Base-by-base conservation (phyloP, 1,140 invertebrate species). In the Formica selysi region DNA sequence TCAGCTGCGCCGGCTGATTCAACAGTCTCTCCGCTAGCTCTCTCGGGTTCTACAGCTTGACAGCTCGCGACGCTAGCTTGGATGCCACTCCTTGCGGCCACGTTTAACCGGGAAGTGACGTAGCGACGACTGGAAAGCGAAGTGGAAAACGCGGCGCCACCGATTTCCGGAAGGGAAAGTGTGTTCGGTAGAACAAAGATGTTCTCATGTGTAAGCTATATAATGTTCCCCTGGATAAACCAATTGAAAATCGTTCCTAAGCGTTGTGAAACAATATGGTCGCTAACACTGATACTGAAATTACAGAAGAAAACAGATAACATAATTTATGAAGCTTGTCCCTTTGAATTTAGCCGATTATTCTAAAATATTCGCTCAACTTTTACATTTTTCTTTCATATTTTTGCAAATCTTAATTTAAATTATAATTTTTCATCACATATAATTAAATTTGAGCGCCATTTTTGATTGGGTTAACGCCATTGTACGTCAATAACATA, bases 71-170 rank as follows among this genome's bases (percentile, higher is more conserved):
- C 88, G 68, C 79, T 83, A 68, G 79, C 79, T 74, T 36, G 7
- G n/a, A 73, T 83, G 91, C 93, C 93, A 93, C 93, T 93, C 93
- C 93, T 93, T 91, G 88, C 87, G 89, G 93, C 93, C 93, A 94
- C 93, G 93, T 94, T 94, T 94, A 92, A 94, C 93, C 91, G 91
- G 93, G 93, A 94, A 93, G 89, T 94, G 93, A 94, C 93, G 93
- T 94, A 91, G 93, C 16, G 68, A 64, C 29, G 62, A n/a, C 89
- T 89, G 79, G 86, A 84, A 67, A 84, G 51, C 64, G n/a, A 5
- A 57, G 64, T 48, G 2, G 26, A 61, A n/a, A 71, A 73, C 26
- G 67, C 65, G 79, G 79, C 79, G 59, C 68, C 54, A 83, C 79
- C 7, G 41, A 13, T 73, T 83, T 83, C 79, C 79, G 79, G 67